Evolutionary conservation across 2,113 vertebrate species (phyloP).

Genomic region (Cynocephalus volans): DNA sequence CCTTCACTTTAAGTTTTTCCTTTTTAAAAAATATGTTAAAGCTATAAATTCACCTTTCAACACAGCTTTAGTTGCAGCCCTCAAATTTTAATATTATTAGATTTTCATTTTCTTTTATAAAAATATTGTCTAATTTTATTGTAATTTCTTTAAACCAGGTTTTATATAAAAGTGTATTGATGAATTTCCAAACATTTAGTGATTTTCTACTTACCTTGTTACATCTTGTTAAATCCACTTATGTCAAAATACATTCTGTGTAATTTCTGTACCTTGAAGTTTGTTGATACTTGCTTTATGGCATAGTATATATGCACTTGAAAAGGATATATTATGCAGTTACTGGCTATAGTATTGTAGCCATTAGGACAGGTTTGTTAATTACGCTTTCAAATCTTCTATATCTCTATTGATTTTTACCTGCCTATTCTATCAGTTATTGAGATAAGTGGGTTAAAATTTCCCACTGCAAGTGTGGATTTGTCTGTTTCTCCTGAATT

Average conservation of each 20-base stretch:
- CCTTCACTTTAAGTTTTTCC: not conserved
- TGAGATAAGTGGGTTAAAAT: not conserved
- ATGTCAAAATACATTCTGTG: not conserved
- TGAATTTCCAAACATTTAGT: not conserved
- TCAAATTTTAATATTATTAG: slow-evolving; percentile 8
- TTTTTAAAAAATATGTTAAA: not conserved
- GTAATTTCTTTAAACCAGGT: not conserved
- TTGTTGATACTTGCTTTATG: not conserved
- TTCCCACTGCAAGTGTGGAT: not conserved
- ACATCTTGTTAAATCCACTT: not conserved
- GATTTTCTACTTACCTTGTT: not conserved
- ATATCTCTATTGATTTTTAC: not conserved
- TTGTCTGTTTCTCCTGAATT: not conserved
- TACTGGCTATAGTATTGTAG: not conserved
- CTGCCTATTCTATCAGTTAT: not conserved
- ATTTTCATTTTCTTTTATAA: slow-evolving; percentile 38
- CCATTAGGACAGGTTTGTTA: not conserved
- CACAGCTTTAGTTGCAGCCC: not conserved
- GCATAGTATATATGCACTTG: not conserved
- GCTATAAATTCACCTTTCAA: not conserved
- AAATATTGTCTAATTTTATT: not conserved
- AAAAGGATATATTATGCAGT: not conserved
- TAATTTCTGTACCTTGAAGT: not conserved
- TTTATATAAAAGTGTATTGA: not conserved
- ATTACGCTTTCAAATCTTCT: not conserved